Percentiles rank a stretch among this genome's conserved stretches.
Evolutionary conservation across 2,113 vertebrate genomes (phyloP).

Genomic region (Amia ocellicauda): DNA sequence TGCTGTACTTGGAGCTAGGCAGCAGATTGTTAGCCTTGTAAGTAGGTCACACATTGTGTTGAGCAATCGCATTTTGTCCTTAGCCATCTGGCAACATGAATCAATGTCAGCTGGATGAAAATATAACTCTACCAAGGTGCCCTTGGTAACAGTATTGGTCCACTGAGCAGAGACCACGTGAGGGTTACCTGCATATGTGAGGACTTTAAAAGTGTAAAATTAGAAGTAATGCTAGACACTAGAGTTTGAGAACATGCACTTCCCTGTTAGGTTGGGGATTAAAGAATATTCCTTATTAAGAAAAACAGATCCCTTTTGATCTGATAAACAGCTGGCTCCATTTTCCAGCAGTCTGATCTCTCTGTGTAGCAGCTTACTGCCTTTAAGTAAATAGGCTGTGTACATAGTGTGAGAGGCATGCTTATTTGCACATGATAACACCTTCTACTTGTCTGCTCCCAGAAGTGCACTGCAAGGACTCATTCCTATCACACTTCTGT

Average conservation of each 20-base stretch:
- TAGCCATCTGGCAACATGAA: conserved; percentile 80
- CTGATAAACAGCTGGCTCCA: neutral
- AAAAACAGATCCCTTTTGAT: neutral
- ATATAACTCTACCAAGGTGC: conserved; percentile 61
- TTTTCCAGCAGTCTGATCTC: neutral
- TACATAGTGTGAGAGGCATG: neutral
- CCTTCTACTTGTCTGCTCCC: neutral
- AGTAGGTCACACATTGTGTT: conserved; percentile 69
- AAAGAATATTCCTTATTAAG: neutral
- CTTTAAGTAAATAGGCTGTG: conserved; percentile 3
- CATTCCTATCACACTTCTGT: no score
- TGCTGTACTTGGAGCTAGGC: conserved; percentile 49
- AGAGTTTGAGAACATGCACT: neutral
- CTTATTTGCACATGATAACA: neutral
- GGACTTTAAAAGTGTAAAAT: conserved; percentile 25
- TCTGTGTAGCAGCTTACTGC: neutral
- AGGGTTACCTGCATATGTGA: conserved; percentile 37
- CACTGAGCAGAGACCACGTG: conserved; percentile 33
- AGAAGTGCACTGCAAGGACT: neutral
- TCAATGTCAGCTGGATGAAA: conserved; percentile 68
- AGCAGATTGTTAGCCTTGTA: conserved; percentile 62
- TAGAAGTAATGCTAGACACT: neutral
- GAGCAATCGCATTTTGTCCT: conserved; percentile 58
- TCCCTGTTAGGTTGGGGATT: neutral
- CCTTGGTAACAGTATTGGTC: conserved; percentile 50